Base-by-base conservation (phyloP, 2,888 invertebrate genomes). In the Tyria jacobaeae region DNA sequence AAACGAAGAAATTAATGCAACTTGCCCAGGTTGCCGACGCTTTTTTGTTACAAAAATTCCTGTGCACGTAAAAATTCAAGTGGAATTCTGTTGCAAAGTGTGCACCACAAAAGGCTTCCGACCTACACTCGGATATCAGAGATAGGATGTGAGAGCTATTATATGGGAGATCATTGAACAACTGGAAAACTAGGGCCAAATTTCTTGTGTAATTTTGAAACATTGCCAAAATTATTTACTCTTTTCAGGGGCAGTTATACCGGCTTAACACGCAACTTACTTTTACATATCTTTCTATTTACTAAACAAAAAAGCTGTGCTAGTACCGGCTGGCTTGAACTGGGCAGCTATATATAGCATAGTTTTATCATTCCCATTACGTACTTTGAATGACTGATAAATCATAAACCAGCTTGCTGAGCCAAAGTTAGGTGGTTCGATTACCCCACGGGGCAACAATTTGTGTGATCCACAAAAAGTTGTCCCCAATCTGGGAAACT, bases 21-120 rank as follows among this genome's bases (percentile, higher is more conserved):
- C 21, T 21, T 3, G 3, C 15, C 35, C 25, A 17, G 41, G n/a
- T 17, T 41, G 31, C 14, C 12, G 10, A n/a, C n/a, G 25, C n/a
- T 1, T 44, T 57, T 57, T 51, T 24, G 3, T 21, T 35, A 44
- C 58, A 15, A 3, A 44, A 41, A 41, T 58, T 52, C 37, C 25
- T 2, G 15, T 34, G 57, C 12, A 24, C 25, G 31, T 9, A 24
- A 6, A 58, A 25, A 34, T 44, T 51, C 10, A n/a, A 47, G 52
- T n/a, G 15, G 17, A 58, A 52, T 52, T 34, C 34, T 9, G 24
- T 10, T 31, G n/a, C 14, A 52, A 52, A 31, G n/a, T 51, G 15
- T 52, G 58, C 31, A 35, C 25, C 41, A 52, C 58, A 58, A 58
- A 51, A 58, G 35, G 34, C 17, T 59, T 55, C 55, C 41, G 21